A percentile compares a stretch with the other conserved stretches of the same genome.
These are phyloP conservation scores for Eucidaris tribuloides DNA, from an alignment of 35 echinoderm and acorn worm genomes.

Conservation along the genomic window DNA sequence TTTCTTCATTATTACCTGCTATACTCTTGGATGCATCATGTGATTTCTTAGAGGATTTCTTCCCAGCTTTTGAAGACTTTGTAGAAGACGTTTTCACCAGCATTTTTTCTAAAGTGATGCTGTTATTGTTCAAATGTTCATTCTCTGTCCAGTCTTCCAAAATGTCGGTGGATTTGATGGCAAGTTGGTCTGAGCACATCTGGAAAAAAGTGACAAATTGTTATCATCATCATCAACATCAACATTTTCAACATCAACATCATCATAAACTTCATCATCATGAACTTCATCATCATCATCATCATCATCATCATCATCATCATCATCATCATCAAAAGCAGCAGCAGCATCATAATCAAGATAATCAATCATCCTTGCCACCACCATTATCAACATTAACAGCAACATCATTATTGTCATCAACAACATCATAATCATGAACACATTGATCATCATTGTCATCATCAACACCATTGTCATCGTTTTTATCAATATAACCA, in stretches of 20 bases:
- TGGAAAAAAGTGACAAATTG: not conserved
- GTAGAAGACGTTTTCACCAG: not conserved
- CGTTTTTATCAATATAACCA: not conserved
- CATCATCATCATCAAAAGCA: not conserved
- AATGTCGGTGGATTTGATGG: not conserved
- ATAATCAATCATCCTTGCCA: not conserved
- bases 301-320: too few relatives aligned
- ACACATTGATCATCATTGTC: not conserved
- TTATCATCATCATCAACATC: not conserved
- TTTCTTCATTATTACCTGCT: too few relatives aligned
- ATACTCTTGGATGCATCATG: not conserved
- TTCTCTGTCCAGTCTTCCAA: not conserved
- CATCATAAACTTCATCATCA: too few relatives aligned
- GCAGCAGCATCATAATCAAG: not conserved
- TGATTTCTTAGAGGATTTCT: not conserved
- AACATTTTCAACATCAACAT: too few relatives aligned
- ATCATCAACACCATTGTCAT: not conserved
- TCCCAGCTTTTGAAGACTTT: not conserved
- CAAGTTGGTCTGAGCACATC: conserved; percentile 63
- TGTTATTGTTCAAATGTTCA: not conserved
- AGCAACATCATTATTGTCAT: not conserved
- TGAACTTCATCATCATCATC: not conserved
- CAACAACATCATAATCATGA: not conserved
- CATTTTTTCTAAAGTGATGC: not conserved
- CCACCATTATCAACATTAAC: not conserved